Evolutionary conservation across 2,113 vertebrate genomes (phyloP).

Genomic region (Cyprinodon variegatus): DNA sequence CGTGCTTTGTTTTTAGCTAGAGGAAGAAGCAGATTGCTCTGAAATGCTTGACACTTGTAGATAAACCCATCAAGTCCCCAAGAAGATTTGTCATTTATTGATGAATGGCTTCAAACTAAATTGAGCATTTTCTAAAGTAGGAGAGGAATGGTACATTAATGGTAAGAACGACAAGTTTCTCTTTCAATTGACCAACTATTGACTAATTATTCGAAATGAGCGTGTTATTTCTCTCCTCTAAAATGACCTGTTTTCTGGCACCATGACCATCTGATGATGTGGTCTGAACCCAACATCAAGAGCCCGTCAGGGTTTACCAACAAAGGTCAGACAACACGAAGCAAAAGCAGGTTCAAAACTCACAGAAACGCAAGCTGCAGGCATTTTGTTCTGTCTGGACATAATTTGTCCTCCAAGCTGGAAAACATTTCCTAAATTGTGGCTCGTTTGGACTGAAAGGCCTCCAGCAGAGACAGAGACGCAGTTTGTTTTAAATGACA

Average conservation of each 20-base stretch:
- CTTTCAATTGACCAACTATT: background rate
- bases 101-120: too few relatives aligned
- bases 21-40: background rate
- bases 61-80: too few relatives aligned
- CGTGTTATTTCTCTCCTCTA: background rate
- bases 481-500: constrained; percentile 39
- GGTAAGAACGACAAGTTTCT: too few relatives aligned
- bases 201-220: background rate
- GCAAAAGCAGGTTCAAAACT: background rate
- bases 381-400: constrained; percentile 19
- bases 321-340: background rate
- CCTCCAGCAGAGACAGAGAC: constrained; percentile 18
- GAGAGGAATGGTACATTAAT: too few relatives aligned
- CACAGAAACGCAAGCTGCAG: background rate
- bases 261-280: background rate
- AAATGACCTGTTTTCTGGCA: background rate
- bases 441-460: constrained; percentile 30
- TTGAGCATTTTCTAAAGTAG: too few relatives aligned
- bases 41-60: too few relatives aligned
- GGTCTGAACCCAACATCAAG: background rate
- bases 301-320: background rate
- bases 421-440: constrained; percentile 43
- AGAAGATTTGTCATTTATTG: too few relatives aligned
- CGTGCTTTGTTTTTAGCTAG: background rate
- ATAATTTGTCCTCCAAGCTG: constrained; percentile 34